A percentile compares a stretch with the other conserved stretches of the same genome.
These are phyloP conservation scores for Eretmocerus hayati DNA, from an alignment of 2,888 invertebrate species.

Conservation along the genomic window DNA sequence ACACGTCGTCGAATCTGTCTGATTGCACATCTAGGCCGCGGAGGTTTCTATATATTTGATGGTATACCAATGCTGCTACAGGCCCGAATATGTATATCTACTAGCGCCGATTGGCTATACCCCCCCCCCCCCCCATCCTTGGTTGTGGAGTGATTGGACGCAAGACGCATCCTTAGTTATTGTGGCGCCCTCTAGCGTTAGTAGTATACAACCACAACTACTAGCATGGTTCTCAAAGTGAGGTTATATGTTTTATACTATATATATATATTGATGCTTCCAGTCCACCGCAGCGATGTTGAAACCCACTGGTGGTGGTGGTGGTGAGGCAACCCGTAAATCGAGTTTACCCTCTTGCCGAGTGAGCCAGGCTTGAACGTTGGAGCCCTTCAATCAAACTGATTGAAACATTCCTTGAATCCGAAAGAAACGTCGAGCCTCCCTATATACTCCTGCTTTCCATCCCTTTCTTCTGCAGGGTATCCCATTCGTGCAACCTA, in stretches of 20 bases:
- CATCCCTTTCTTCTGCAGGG: slow-evolving; percentile 20
- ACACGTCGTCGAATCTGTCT: slow-evolving; percentile 29
- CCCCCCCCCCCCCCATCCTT: slow-evolving; percentile 20
- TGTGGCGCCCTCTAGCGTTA: slow-evolving; percentile 45
- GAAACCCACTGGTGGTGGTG: too few species aligned
- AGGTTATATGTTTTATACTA: too few species aligned
- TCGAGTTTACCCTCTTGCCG: slow-evolving; percentile 49
- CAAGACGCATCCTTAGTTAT: slow-evolving; percentile 48
- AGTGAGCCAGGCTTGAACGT: too few species aligned
- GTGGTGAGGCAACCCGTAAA: slow-evolving; percentile 42
- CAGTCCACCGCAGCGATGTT: slow-evolving; percentile 28
- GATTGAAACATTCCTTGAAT: slow-evolving; percentile 49
- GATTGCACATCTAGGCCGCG: slow-evolving; percentile 49
- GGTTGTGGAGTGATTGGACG: slow-evolving; percentile 44
- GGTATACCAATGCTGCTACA: too few species aligned
- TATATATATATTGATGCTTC: too few species aligned
- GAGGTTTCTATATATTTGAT: too few species aligned
- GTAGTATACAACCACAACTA: too few species aligned
- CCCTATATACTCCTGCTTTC: slow-evolving; percentile 19
- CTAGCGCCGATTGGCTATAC: slow-evolving; percentile 32
- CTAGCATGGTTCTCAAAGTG: slow-evolving; percentile 24
- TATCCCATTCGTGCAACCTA: too few species aligned
- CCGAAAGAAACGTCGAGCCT: slow-evolving; percentile 45
- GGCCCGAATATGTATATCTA: too few species aligned
- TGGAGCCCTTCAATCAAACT: slow-evolving; percentile 48